Evolutionary conservation across 2,888 invertebrate genomes (phyloP).

Genomic region (Slavum lentiscoides): DNA sequence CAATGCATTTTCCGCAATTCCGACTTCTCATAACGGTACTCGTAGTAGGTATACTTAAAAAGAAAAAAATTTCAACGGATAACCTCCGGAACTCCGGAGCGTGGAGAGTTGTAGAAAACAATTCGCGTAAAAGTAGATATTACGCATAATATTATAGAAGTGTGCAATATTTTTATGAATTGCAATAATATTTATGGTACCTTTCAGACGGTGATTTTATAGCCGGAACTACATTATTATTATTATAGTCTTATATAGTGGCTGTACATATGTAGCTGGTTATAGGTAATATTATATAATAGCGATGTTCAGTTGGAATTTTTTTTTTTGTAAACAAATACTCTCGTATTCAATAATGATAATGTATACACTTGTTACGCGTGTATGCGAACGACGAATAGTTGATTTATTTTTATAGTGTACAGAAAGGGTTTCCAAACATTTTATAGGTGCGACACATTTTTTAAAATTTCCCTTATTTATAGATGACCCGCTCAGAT

Average conservation of each 20-base stretch:
- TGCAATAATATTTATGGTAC: neutral
- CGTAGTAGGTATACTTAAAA: neutral
- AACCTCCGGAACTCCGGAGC: too few relatives aligned
- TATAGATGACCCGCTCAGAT: too few relatives aligned
- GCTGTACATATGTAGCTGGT: too few relatives aligned
- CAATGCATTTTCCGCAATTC: conserved; percentile 21
- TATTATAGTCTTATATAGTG: too few relatives aligned
- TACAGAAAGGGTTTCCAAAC: too few relatives aligned
- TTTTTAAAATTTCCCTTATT: too few relatives aligned
- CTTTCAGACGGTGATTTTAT: neutral
- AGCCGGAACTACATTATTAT: neutral
- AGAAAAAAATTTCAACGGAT: neutral
- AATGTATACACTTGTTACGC: neutral
- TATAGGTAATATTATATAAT: too few relatives aligned
- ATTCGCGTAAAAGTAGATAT: neutral
- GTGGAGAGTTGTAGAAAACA: neutral
- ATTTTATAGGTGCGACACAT: too few relatives aligned
- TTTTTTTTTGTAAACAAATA: neutral
- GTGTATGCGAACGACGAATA: neutral
- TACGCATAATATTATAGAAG: too few relatives aligned
- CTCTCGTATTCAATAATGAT: neutral
- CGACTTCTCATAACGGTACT: conserved; percentile 36
- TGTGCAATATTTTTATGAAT: neutral
- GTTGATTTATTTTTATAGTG: neutral
- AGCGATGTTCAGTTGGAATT: neutral